phyloP scores from a whole-genome alignment of 1,140 invertebrate genomes.

The Solenopsis fugax region DNA sequence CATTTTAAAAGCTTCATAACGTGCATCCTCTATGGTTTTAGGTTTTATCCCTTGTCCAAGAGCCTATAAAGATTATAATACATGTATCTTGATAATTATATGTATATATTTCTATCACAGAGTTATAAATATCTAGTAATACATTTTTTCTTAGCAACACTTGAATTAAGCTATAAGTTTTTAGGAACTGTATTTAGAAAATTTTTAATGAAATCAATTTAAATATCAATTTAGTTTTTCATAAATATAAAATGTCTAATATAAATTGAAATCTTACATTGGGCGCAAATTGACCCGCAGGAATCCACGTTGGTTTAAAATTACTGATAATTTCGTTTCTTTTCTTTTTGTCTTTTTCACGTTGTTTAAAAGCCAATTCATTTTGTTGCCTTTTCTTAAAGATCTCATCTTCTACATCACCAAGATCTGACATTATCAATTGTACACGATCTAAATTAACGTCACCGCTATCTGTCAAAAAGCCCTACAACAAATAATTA shows the following conservation, averaged over 20 bases:
- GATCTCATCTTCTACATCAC: slow-evolving; percentile 98
- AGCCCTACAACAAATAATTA: slow-evolving; percentile 87
- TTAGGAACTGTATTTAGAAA: neutral
- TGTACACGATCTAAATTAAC: slow-evolving; percentile 97
- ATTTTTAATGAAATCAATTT: slow-evolving; percentile 9
- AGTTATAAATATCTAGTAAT: neutral
- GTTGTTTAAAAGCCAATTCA: slow-evolving; percentile 93
- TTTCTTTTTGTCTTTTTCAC: slow-evolving; percentile 91
- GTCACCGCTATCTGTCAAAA: slow-evolving; percentile 97
- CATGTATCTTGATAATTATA: neutral
- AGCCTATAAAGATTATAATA: slow-evolving; percentile 81
- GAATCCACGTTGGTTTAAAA: slow-evolving; percentile 90
- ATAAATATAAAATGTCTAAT: neutral
- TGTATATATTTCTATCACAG: neutral
- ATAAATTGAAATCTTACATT: slow-evolving; percentile 83
- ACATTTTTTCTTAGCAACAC: neutral
- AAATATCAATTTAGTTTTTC: neutral
- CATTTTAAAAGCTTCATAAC: slow-evolving; percentile 91
- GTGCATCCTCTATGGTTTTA: slow-evolving; percentile 88
- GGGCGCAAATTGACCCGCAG: slow-evolving; percentile 92
- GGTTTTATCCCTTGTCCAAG: slow-evolving; percentile 85
- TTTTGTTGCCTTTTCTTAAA: slow-evolving; percentile 96
- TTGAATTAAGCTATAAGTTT: neutral
- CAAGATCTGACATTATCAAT: slow-evolving; percentile 97
- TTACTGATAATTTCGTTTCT: slow-evolving; percentile 86